These are phyloP conservation scores for Dolichoris vasculosae DNA, from an alignment of 1,140 invertebrate species.

Conservation along the genomic window DNA sequence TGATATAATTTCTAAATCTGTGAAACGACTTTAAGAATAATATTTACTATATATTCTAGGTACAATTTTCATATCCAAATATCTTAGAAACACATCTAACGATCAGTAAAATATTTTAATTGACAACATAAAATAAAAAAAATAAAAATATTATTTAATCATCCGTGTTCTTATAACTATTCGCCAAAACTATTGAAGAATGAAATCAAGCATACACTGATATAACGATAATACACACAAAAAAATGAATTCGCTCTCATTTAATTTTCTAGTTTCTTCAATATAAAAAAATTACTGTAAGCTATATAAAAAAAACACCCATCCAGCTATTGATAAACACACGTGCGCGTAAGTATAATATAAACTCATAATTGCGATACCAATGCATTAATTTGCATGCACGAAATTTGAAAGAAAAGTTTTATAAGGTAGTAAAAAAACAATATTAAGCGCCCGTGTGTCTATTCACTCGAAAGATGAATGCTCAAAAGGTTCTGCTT, in stretches of 20 bases:
- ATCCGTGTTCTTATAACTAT: background rate
- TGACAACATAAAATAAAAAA: constrained; percentile 5
- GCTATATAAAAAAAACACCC: no score
- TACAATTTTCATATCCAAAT: background rate
- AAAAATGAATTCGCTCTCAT: background rate
- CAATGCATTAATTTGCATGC: background rate
- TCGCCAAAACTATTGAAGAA: background rate
- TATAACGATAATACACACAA: background rate
- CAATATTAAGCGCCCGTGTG: background rate
- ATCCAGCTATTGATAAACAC: no score
- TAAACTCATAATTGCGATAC: no score
- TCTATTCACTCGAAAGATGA: background rate
- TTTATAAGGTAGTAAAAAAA: background rate
- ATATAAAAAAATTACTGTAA: background rate
- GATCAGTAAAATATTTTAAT: background rate
- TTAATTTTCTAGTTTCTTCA: background rate
- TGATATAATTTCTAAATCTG: background rate
- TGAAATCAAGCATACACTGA: background rate
- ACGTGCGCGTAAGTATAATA: no score
- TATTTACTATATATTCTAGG: background rate
- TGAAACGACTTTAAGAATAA: background rate
- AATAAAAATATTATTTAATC: constrained; percentile 31
- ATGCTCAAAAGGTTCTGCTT: background rate
- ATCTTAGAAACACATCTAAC: background rate
- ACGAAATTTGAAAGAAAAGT: background rate